Base-by-base conservation (phyloP, 1,140 invertebrate genomes). In the Leptoteleia sp. region DNA sequence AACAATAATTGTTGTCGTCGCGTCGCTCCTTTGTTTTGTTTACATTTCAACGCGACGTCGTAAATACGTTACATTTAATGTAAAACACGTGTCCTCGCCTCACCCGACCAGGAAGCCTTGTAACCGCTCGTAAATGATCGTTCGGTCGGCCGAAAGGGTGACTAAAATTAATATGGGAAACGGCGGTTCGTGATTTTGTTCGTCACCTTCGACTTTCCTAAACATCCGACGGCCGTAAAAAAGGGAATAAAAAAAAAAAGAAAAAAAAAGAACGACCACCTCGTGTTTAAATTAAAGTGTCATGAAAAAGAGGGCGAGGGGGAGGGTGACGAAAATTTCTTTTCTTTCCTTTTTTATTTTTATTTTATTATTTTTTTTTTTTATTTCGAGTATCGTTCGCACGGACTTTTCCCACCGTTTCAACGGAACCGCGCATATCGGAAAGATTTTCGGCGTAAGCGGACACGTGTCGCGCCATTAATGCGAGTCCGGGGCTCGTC, bases 91-190 rank as follows among this genome's bases (percentile, higher is more conserved):
- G 75, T 78, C 45, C 17, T 31, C 47, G 57, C 13, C 50, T 38
- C 38, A 15, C 33, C 12, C 50, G 17, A 76, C 65, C 73, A 76
- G 65, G 64, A 70, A 76, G 65, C 33, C n/a, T n/a, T n/a, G n/a
- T 64, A 55, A 35, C 48, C 37, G 61, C 42, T 77, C 59, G 65
- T 77, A 77, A 77, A 77, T 52, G 75, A 77, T 77, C 75, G 73
- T 70, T 67, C 64, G 47, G 29, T 37, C 48, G 16, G n/a, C 50
- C 75, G 17, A 37, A 37, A 31, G 64, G 65, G 27, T 35, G 62
- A 50, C 75, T 71, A 59, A 65, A 77, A 77, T 77, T 71, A 77
- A 71, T 78, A 78, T 71, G 75, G 67, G 75, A 71, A 78, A 65
- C 59, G 38, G 40, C 37, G 25, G 47, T 57, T 45, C 64, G 61